Conservation (phyloP, 1,140 invertebrate species). For the Euwallacea similis region DNA sequence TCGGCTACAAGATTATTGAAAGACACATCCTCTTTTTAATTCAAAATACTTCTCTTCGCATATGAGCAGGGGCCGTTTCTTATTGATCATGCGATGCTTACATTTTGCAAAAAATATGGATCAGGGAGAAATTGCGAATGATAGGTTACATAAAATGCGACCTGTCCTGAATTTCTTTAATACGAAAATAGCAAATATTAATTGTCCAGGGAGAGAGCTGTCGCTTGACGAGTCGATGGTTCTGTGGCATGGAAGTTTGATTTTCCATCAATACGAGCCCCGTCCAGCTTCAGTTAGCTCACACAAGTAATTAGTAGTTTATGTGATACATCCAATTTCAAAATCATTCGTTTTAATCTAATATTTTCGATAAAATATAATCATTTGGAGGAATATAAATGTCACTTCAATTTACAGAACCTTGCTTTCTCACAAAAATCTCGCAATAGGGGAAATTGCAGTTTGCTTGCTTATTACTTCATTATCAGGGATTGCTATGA, state of each 20-base stretch:
- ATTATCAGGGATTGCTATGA: too few relatives aligned
- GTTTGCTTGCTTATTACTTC: too few relatives aligned
- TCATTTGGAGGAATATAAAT: too few relatives aligned
- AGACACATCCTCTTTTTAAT: constrained; percentile 38
- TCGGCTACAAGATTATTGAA: constrained; percentile 43
- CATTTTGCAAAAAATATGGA: constrained; percentile 38
- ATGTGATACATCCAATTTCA: too few relatives aligned
- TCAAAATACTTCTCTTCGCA: constrained; percentile 36
- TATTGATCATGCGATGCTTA: constrained; percentile 41
- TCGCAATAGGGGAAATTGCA: too few relatives aligned
- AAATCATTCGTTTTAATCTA: too few relatives aligned
- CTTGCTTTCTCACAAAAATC: too few relatives aligned
- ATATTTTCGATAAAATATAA: too few relatives aligned
- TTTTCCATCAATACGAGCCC: constrained; percentile 33
- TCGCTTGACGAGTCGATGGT: constrained; percentile 46
- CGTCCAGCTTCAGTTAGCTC: too few relatives aligned
- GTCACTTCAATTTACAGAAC: too few relatives aligned
- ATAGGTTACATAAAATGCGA: constrained; percentile 32
- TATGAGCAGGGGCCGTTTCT: constrained; percentile 44
- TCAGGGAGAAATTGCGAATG: constrained; percentile 2
- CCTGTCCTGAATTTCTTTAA: constrained; percentile 36
- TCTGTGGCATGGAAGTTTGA: constrained; percentile 32
- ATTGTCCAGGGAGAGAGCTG: constrained; percentile 42
- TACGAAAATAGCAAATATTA: constrained; percentile 36
- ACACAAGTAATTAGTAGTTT: too few relatives aligned